Conservation (phyloP, 2,113 vertebrate genomes). For the Zapornia atra region DNA sequence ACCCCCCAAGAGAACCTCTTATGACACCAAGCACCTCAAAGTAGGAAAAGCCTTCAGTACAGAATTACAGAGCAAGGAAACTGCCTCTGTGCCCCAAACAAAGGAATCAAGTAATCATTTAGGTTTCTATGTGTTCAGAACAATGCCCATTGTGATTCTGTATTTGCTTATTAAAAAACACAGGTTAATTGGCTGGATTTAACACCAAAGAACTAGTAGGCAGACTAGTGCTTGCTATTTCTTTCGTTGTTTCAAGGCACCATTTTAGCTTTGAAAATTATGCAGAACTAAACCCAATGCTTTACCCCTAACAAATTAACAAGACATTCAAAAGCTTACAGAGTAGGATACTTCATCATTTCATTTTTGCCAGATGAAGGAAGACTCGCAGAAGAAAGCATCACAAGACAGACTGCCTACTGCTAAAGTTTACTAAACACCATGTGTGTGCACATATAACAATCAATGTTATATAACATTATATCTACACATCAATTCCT, state of each 20-base stretch:
- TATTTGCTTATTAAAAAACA: background rate
- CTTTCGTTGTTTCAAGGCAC: background rate
- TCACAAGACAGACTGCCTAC: background rate
- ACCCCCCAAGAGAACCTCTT: background rate
- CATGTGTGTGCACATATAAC: too few relatives aligned
- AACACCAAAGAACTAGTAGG: background rate
- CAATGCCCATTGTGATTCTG: background rate
- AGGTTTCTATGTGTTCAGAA: background rate
- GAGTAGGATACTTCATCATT: background rate
- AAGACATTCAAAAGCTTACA: background rate
- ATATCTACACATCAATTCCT: background rate
- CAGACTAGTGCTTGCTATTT: background rate
- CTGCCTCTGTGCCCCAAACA: background rate
- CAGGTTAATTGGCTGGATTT: background rate
- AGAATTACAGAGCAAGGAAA: background rate
- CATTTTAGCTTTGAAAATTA: background rate
- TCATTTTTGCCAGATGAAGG: background rate
- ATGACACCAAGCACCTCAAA: background rate
- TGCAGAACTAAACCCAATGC: background rate
- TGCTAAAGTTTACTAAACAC: background rate
- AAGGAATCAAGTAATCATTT: background rate
- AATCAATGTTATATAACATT: background rate
- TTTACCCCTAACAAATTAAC: background rate
- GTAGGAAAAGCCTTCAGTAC: background rate
- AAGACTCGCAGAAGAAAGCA: background rate